phyloP scores from a whole-genome alignment of 2,888 invertebrate species.

The Lepeophtheirus nordmannii region DNA sequence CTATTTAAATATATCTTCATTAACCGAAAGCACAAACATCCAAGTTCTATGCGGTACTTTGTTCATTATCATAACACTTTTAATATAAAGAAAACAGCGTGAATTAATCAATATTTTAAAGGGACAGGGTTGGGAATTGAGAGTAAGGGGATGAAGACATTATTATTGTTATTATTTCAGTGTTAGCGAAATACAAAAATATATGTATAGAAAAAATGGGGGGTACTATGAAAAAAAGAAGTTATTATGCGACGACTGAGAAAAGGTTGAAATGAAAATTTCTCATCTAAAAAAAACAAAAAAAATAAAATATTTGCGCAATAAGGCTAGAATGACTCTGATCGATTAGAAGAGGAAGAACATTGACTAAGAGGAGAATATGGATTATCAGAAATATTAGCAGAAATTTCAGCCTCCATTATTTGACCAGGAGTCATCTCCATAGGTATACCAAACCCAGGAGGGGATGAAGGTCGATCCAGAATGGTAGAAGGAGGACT shows the following conservation, averaged over 20 bases:
- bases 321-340: not conserved
- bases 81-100: too few relatives aligned
- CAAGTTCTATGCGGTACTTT: too few relatives aligned
- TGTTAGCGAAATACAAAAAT: not conserved
- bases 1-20: too few relatives aligned
- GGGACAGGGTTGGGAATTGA: too few relatives aligned
- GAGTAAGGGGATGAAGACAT: too few relatives aligned
- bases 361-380: not conserved
- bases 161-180: not conserved
- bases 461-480: constrained; percentile 6
- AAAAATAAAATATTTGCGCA: too few relatives aligned
- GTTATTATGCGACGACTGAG: too few relatives aligned
- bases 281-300: too few relatives aligned
- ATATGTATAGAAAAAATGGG: not conserved
- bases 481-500: not conserved
- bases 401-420: constrained; percentile 23
- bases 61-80: too few relatives aligned
- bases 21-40: too few relatives aligned
- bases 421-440: constrained; percentile 24
- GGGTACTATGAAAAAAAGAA: not conserved
- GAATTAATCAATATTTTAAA: too few relatives aligned
- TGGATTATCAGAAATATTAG: not conserved
- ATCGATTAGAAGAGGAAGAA: not conserved
- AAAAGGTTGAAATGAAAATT: too few relatives aligned
- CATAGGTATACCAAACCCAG: constrained; percentile 22